phyloP scores from a whole-genome alignment of 2,888 invertebrate species.

The Drosophila cognata region DNA sequence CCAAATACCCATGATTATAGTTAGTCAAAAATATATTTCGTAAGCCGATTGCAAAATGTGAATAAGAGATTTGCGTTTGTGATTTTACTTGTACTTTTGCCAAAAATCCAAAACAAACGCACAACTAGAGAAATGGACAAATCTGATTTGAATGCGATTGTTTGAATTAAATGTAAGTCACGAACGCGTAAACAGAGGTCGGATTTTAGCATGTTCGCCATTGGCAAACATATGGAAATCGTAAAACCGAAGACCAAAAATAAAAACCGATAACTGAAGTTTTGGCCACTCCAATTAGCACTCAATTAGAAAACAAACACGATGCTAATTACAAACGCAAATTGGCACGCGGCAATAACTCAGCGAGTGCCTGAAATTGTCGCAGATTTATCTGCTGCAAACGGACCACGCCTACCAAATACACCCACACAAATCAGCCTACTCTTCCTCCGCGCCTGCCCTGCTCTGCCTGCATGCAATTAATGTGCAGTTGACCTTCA shows the following conservation, averaged over 20 bases:
- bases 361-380: slow-evolving; percentile 45
- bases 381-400: slow-evolving; percentile 60
- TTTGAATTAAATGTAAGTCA: slow-evolving; percentile 78
- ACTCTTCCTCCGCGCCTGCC: not conserved
- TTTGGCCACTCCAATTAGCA: slow-evolving; percentile 68
- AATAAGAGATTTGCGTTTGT: slow-evolving; percentile 30
- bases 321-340: slow-evolving; percentile 62
- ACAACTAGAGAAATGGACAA: slow-evolving; percentile 35
- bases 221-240: slow-evolving; percentile 23
- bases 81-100: slow-evolving; percentile 22
- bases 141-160: slow-evolving; percentile 70
- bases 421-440: not conserved
- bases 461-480: slow-evolving; percentile 48
- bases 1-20: not conserved
- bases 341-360: slow-evolving; percentile 44
- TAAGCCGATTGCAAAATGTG: slow-evolving; percentile 42
- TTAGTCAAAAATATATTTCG: slow-evolving; percentile 26
- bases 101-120: slow-evolving; percentile 32
- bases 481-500: slow-evolving; percentile 76
- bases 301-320: slow-evolving; percentile 75
- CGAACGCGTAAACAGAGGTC: slow-evolving; percentile 61
- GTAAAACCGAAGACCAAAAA: slow-evolving; percentile 22
- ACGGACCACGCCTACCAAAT: slow-evolving; percentile 18
- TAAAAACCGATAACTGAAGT: slow-evolving; percentile 3
- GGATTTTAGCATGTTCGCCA: slow-evolving; percentile 66